Base-by-base conservation (phyloP, 2,113 vertebrate species). In the Romanogobio albipinnatus region DNA sequence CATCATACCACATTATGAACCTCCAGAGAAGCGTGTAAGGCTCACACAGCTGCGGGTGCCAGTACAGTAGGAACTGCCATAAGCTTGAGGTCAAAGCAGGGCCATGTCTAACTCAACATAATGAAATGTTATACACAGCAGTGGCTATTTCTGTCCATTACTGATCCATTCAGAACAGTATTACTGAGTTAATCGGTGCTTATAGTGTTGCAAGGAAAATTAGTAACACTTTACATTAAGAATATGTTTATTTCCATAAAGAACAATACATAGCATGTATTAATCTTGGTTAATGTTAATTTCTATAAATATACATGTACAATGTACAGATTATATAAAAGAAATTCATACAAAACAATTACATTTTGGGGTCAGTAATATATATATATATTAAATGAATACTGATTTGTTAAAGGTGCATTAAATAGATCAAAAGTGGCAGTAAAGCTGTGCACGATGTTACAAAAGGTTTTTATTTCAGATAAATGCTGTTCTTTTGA, bases 1-100 rank as follows among this genome's bases (percentile, higher is more conserved):
- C 94, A 94, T 96, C 95, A 95, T 92, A 85, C 90, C 89, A 92
- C 93, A 90, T 90, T 90, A 91, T 90, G 89, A 91, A 74, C 85
- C 87, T 92, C 91, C 71, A 13, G 86, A 86, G 77, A 87, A 59
- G 74, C 59, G 83, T 74, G 85, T 11, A 80, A 53, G 61, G 49
- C 82, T 75, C 64, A 81, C 53, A 82, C 76, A 82, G 58, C n/a
- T 75, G 81, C 2, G 29, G 53, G 43, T 86, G 84, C 84, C 84
- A 86, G 84, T 86, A 74, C 84, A 86, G 84, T 86, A 86, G 84
- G 84, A 86, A 53, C 56, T 64, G 84, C 84, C 84, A 81, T 86
- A 82, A 49, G 84, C 62, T 76, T 15, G 56, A 68, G 78, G 78
- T 86, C 84, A 86, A 56, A 75, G 78, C 68, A 85, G 70, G 66